Conservation (phyloP, 2,888 invertebrate genomes). For the Epinotia demarniana region DNA sequence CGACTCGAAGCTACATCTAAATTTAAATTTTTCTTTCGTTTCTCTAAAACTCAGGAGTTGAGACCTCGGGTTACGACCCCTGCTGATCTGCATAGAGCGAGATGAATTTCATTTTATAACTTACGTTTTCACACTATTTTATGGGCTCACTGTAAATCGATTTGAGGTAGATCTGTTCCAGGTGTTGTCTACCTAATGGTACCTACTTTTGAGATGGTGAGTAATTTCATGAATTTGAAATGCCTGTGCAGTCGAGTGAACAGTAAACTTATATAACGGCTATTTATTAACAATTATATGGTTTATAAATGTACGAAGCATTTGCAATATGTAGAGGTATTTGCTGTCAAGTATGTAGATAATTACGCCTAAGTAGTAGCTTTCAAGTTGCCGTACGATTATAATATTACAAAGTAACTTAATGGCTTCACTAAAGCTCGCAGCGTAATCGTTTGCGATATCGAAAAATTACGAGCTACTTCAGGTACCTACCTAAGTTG, state of each 20-base stretch:
- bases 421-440: constrained; percentile 49
- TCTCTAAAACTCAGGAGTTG: constrained; percentile 51
- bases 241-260: constrained; percentile 1
- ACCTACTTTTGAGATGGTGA: constrained; percentile 41
- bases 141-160: constrained; percentile 55
- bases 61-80: constrained; percentile 58
- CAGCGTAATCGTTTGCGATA: background rate
- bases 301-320: background rate
- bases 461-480: background rate
- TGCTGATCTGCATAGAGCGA: constrained; percentile 71
- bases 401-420: constrained; percentile 70
- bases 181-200: constrained; percentile 45
- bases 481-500: background rate
- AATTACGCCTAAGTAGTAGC: constrained; percentile 53
- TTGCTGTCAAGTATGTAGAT: constrained; percentile 32
- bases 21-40: constrained; percentile 78
- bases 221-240: constrained; percentile 17
- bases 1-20: constrained; percentile 74
- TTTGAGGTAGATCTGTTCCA: constrained; percentile 51
- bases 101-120: constrained; percentile 76
- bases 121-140: constrained; percentile 65
- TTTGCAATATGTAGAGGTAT: constrained; percentile 31
- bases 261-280: background rate
- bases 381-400: constrained; percentile 69
- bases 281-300: constrained; percentile 10